phyloP scores from a whole-genome alignment of 2,888 invertebrate species.

The Sabatieria punctata region DNA sequence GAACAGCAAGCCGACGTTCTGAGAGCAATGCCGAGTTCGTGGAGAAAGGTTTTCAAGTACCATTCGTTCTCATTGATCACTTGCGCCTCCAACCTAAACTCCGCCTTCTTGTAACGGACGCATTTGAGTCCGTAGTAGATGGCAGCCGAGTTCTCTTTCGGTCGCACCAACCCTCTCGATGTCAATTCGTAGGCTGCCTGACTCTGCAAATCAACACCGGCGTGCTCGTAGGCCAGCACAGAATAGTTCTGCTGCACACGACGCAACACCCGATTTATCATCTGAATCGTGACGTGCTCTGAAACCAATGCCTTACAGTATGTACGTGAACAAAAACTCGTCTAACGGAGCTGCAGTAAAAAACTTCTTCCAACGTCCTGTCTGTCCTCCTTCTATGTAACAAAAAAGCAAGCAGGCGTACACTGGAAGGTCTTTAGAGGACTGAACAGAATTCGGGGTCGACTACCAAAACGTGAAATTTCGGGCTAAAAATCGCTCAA shows the following conservation, averaged over 20 bases:
- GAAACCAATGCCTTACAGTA: no score
- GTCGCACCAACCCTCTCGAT: conserved; percentile 57
- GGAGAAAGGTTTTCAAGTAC: conserved; percentile 51
- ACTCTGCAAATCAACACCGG: conserved; percentile 58
- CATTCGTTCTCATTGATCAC: conserved; percentile 60
- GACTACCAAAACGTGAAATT: no score
- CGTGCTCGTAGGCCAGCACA: not conserved
- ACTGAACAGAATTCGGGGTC: no score
- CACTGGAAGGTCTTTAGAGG: no score
- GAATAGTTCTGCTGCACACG: not conserved
- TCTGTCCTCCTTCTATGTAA: no score
- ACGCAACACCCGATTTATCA: not conserved
- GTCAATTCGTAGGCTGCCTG: conserved; percentile 76
- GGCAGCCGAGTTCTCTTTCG: conserved; percentile 49
- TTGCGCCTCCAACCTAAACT: conserved; percentile 74
- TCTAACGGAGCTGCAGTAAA: no score
- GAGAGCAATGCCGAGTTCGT: conserved; percentile 60
- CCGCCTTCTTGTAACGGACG: conserved; percentile 58
- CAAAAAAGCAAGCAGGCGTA: no score
- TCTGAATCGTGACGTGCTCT: no score
- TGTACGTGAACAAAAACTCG: no score
- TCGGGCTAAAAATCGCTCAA: no score
- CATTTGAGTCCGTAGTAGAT: conserved; percentile 68
- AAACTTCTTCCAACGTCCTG: no score
- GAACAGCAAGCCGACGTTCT: conserved; percentile 61